phyloP scores from a whole-genome alignment of 2,888 invertebrate genomes.

The Kuschelorhynchus macadamiae region DNA sequence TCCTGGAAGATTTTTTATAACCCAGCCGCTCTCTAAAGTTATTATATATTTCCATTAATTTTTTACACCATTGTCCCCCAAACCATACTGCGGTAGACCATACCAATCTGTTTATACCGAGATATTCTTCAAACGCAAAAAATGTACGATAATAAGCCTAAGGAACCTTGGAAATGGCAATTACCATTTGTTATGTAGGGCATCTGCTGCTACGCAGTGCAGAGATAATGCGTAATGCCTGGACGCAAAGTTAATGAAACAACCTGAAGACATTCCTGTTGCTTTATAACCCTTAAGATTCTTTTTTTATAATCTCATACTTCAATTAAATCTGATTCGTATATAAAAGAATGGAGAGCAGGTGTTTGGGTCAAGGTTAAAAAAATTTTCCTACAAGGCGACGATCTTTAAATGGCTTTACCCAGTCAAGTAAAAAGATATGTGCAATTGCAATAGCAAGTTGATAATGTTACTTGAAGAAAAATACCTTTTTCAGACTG shows the following conservation, averaged over 20 bases:
- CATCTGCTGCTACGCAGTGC: constrained; percentile 25
- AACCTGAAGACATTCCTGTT: constrained; percentile 20
- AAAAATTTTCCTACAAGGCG: constrained; percentile 10
- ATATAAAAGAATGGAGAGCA: constrained; percentile 29
- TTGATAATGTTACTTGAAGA: no score
- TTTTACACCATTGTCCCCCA: no score
- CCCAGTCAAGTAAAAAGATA: not conserved
- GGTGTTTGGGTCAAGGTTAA: constrained; percentile 17
- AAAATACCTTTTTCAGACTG: no score
- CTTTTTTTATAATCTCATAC: constrained; percentile 22
- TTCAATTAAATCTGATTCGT: constrained; percentile 22
- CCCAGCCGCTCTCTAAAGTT: no score
- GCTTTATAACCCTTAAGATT: constrained; percentile 23
- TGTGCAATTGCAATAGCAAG: no score
- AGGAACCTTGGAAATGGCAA: constrained; percentile 1
- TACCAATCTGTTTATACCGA: no score
- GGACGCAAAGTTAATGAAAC: constrained; percentile 24
- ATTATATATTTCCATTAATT: no score
- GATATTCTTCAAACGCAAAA: not conserved
- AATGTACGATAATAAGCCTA: not conserved
- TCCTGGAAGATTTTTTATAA: no score
- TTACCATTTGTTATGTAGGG: constrained; percentile 38
- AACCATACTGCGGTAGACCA: no score
- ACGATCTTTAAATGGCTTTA: not conserved
- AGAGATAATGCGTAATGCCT: constrained; percentile 17